Percentiles rank a stretch among this genome's conserved stretches.
phyloP scores from a whole-genome alignment of 2,797 vertebrate species.

The Muraenolepis orangiensis region DNA sequence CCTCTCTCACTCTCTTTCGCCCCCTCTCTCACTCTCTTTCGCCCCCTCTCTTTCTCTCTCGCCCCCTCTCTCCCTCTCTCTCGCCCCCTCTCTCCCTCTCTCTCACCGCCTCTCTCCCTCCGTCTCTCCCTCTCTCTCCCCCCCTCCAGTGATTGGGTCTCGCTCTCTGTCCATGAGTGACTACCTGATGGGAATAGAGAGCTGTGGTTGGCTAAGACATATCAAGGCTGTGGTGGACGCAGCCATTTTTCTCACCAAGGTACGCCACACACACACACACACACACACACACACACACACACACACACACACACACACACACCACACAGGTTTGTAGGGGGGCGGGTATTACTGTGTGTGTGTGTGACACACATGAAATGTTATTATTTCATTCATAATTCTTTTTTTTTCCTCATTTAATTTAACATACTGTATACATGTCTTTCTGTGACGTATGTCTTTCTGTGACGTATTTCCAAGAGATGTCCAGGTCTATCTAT shows the following conservation, averaged over 20 bases:
- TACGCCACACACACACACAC: no score
- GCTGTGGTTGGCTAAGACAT: conserved; percentile 91
- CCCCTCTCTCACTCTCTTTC: background rate
- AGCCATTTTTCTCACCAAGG: conserved; percentile 88
- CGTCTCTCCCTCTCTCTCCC: conserved; percentile 11
- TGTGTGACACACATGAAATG: background rate
- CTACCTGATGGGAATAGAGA: conserved; percentile 89
- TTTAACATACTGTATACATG: background rate
- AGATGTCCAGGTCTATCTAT: background rate
- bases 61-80: background rate
- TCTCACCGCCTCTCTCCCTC: conserved; percentile 5
- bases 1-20: conserved; percentile 79
- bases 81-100: background rate
- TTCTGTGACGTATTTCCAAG: no score
- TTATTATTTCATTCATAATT: background rate
- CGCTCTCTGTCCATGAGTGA: conserved; percentile 87
- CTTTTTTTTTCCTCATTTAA: background rate
- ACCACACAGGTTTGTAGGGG: no score
- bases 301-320: no score
- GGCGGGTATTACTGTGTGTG: background rate
- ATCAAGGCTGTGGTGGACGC: conserved; percentile 93
- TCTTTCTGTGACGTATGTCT: background rate
- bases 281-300: no score
- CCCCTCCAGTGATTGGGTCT: conserved; percentile 79
- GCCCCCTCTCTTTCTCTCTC: conserved; percentile 1